Evolutionary conservation across 2,888 invertebrate species (phyloP).

Genomic region (Terebella lapidaria): DNA sequence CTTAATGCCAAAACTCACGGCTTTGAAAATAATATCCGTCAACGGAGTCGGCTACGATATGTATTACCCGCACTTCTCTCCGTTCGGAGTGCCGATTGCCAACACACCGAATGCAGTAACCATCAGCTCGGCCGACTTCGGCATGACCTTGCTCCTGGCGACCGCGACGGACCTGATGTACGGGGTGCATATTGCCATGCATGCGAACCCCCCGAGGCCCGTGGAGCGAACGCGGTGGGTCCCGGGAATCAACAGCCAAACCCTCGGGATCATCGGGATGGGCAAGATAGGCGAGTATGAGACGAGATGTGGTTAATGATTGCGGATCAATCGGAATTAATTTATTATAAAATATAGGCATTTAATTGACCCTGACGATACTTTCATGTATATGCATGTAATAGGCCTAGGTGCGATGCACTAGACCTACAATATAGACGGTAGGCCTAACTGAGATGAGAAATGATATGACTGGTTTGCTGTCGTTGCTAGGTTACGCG

Average conservation of each 20-base stretch:
- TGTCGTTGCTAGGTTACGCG: too few species aligned
- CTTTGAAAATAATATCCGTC: not conserved
- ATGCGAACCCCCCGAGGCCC: not conserved
- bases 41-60: not conserved
- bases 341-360: too few species aligned
- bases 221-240: not conserved
- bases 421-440: too few species aligned
- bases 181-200: not conserved
- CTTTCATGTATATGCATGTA: too few species aligned
- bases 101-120: not conserved
- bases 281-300: constrained; percentile 2
- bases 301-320: too few species aligned
- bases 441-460: too few species aligned
- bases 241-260: not conserved
- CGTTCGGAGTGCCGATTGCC: not conserved
- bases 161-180: not conserved
- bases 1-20: not conserved
- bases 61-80: not conserved
- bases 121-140: not conserved
- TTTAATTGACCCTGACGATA: too few species aligned
- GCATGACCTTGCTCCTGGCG: not conserved
- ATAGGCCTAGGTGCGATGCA: too few species aligned
- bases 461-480: too few species aligned
- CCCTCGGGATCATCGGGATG: constrained; percentile 3
- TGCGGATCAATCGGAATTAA: too few species aligned